A percentile compares a stretch with the other conserved stretches of the same genome.
These are phyloP conservation scores for Drosophila funebris DNA, from an alignment of 1,140 invertebrate genomes.

Conservation along the genomic window DNA sequence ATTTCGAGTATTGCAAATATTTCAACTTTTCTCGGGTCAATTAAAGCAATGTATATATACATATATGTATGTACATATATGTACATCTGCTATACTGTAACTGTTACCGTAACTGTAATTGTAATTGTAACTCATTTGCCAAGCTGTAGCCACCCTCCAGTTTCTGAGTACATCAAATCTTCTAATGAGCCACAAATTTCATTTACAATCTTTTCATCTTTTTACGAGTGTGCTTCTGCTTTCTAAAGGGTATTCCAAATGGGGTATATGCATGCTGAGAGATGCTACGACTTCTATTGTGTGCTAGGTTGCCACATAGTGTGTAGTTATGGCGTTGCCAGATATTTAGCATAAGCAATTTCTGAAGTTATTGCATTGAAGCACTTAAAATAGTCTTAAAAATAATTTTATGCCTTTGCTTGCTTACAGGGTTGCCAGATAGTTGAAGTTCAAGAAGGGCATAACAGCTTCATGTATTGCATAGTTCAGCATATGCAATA, in stretches of 20 bases:
- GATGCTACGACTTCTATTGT: too few relatives aligned
- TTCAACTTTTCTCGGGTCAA: constrained; percentile 35
- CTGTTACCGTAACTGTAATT: not conserved
- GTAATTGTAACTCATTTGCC: not conserved
- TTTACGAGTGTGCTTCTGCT: not conserved
- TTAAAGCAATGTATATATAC: constrained; percentile 6
- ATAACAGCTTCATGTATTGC: too few relatives aligned
- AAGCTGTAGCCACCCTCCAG: not conserved
- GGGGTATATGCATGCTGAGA: not conserved
- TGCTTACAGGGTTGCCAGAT: too few relatives aligned
- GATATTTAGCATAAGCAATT: too few relatives aligned
- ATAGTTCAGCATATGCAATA: too few relatives aligned
- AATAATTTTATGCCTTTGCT: too few relatives aligned
- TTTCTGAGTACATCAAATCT: not conserved
- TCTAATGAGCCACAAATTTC: constrained; percentile 12
- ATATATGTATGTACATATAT: not conserved
- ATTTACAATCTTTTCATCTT: not conserved
- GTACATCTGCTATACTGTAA: not conserved
- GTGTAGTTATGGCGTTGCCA: too few relatives aligned
- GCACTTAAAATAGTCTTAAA: too few relatives aligned
- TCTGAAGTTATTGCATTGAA: too few relatives aligned
- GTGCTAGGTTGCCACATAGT: not conserved
- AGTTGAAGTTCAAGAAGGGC: too few relatives aligned
- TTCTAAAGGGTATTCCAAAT: not conserved
- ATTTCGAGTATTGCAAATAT: constrained; percentile 32